Conservation (phyloP, 64 coral and sea anemone species). For the Stichodactyla mertensii region DNA sequence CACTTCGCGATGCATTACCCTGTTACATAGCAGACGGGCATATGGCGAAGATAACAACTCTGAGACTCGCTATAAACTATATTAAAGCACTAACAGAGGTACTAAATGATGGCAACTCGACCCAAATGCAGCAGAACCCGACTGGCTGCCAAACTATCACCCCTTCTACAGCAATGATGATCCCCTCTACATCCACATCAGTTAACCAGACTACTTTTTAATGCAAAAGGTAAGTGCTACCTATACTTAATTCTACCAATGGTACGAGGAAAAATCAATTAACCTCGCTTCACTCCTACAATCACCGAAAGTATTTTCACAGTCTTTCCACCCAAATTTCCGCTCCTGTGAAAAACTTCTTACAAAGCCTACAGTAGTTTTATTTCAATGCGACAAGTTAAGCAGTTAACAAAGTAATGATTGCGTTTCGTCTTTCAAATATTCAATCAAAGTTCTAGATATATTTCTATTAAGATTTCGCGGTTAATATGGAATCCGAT, state of each 20-base stretch:
- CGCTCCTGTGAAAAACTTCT: neutral
- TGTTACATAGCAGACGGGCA: constrained; percentile 99
- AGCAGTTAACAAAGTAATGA: constrained; percentile 4
- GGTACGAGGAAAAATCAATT: neutral
- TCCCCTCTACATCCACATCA: constrained; percentile 1
- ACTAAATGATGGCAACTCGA: constrained; percentile 51
- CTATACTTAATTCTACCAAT: neutral
- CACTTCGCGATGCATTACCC: constrained; percentile 82
- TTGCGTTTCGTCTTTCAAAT: constrained; percentile 13
- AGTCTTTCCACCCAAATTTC: neutral
- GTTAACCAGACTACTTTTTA: neutral
- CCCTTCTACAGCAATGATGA: neutral
- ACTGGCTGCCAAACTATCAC: neutral
- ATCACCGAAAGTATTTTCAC: neutral
- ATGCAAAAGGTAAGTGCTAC: neutral
- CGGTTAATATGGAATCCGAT: constrained; percentile 5
- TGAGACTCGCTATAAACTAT: constrained; percentile 95
- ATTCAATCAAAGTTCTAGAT: neutral
- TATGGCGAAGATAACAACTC: constrained; percentile 97
- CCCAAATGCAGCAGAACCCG: neutral
- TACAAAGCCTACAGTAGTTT: neutral
- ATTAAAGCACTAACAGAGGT: constrained; percentile 96
- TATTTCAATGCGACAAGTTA: neutral
- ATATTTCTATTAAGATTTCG: constrained; percentile 1
- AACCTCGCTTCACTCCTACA: neutral